Evolutionary conservation across 2,113 vertebrate genomes (phyloP).

Genomic region (Tachysurus vachellii): DNA sequence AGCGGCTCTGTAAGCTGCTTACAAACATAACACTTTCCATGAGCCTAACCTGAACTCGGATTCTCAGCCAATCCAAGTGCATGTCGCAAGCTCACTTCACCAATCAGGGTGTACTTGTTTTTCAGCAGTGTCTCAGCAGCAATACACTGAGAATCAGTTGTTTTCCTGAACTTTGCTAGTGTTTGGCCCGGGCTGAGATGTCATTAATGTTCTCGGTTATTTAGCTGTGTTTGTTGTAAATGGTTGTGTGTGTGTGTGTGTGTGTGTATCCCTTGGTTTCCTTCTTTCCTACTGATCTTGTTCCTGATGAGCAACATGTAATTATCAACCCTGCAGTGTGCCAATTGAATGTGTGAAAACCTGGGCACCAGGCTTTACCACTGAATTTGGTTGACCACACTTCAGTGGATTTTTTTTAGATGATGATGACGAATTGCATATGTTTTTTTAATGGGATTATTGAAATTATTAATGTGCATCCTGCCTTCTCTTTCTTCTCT

Average conservation of each 20-base stretch:
- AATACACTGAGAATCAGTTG: neutral
- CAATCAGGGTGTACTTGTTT: neutral
- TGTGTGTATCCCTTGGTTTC: neutral
- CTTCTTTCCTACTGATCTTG: neutral
- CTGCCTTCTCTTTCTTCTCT: neutral
- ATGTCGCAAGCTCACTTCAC: too few relatives aligned
- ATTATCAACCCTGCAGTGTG: neutral
- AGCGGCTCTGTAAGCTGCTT: constrained; percentile 35
- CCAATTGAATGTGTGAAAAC: neutral
- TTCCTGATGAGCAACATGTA: neutral
- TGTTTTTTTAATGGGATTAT: neutral
- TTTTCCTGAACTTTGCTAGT: neutral
- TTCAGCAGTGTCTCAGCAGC: neutral
- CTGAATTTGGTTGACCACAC: neutral
- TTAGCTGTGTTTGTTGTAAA: neutral
- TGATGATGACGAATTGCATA: neutral
- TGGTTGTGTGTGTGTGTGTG: too few relatives aligned
- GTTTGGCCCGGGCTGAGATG: neutral
- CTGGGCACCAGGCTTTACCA: neutral
- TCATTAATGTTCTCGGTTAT: neutral
- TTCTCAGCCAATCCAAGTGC: neutral
- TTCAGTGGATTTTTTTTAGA: too few relatives aligned
- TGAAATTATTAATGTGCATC: neutral
- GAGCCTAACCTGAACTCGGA: constrained; percentile 10
- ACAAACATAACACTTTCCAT: constrained; percentile 36